phyloP scores from a whole-genome alignment of 2,888 invertebrate genomes.

The Dicranocentrus wangi region DNA sequence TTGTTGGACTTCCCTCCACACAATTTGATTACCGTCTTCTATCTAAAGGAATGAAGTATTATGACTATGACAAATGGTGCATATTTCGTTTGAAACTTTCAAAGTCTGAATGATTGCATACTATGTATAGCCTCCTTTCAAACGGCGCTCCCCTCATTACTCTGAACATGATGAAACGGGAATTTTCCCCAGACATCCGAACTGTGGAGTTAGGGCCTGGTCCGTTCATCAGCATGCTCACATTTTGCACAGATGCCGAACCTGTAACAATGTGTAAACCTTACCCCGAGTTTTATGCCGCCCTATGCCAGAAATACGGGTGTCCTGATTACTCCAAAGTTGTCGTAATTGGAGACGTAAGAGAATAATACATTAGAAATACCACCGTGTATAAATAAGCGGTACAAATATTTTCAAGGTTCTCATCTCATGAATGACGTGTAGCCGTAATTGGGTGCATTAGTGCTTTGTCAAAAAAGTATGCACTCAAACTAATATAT shows the following conservation, averaged over 20 bases:
- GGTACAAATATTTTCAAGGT: not conserved
- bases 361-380: too few relatives aligned
- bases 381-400: not conserved
- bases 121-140: constrained; percentile 30
- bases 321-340: constrained; percentile 26
- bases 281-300: constrained; percentile 31
- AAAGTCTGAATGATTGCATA: not conserved
- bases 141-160: constrained; percentile 47
- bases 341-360: constrained; percentile 61
- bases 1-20: constrained; percentile 57
- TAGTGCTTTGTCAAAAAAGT: too few relatives aligned
- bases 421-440: too few relatives aligned
- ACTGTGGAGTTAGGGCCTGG: constrained; percentile 37
- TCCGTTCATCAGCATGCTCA: constrained; percentile 37
- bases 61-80: not conserved
- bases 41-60: constrained; percentile 55
- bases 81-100: too few relatives aligned
- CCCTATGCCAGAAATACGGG: constrained; percentile 22
- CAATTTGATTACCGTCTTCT: constrained; percentile 53
- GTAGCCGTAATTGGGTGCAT: too few relatives aligned
- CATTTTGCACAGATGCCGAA: constrained; percentile 45
- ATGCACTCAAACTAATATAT: too few relatives aligned
- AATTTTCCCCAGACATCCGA: constrained; percentile 17
- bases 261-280: constrained; percentile 49
- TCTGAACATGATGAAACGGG: constrained; percentile 30